Base-by-base conservation (phyloP, 2,797 vertebrate genomes). In the Enoplosus armatus region DNA sequence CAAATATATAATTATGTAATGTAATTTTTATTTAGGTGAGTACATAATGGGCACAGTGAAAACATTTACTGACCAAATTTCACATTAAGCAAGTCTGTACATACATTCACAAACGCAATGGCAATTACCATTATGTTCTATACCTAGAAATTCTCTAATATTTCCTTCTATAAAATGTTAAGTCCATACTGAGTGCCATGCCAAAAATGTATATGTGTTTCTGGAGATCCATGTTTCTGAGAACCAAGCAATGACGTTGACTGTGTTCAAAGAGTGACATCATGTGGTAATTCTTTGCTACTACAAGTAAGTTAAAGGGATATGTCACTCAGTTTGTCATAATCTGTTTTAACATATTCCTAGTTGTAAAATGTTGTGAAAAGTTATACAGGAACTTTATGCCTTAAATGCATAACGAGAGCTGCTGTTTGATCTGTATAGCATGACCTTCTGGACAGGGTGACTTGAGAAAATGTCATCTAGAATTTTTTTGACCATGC, bases 231-330 rank as follows among this genome's bases (percentile, higher is more conserved):
- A 37, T 75, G 35, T 43, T 6, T 58, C n/a, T 66, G 47, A 63
- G 9, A 69, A 18, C 24, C 5, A 35, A 26, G 37, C 3, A 43
- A 43, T 11, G 51, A 18, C 43, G 14, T 20, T 43, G 12, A 20
- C 37, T 45, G 54, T 77, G 69, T 62, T 83, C 0, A 82, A 80
- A 88, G 27, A 72, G 84, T 59, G 91, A 74, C 92, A 86, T 35
- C 88, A 26, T 82, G 85, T 92, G 94, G 84, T 14, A 6, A 43
- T 5, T 10, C 0, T 39, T 10, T 62, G 75, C 31, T n/a, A 90
- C 67, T 89, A 66, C 91, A 90, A 14, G 14, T 10, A 3, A 35
- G 5, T 48, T 33, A 60, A 33, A 75, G 22, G 27, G 12, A 55
- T 6, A 56, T 22, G 20, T 59, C 10, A 10, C n/a, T 26, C 5